Evolutionary conservation across 2,797 vertebrate species (phyloP), one percentile per base, ranked within the genome.

Genomic region (Anabas testudineus): DNA sequence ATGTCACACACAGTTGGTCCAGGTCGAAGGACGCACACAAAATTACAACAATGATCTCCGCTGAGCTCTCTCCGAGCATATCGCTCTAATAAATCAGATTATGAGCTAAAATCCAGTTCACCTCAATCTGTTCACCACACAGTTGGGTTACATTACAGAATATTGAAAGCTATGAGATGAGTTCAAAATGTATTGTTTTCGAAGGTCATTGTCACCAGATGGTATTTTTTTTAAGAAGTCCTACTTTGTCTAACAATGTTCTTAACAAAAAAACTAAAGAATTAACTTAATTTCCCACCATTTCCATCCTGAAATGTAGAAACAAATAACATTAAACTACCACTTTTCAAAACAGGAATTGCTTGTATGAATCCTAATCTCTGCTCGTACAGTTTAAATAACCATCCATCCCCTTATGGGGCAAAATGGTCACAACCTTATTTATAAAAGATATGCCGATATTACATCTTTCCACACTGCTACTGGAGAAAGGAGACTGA

Each of bases 41-140:
- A 64, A 74, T 71, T 61, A 81, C 32, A 73, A 42, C 47, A 41
- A 32, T 52, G 47, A 49, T 57, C 62, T 57, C 45, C 34, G 24
- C 43, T 53, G 67, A 57, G 36, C 75, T 68, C 70, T 43, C 41
- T 54, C 64, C 63, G 51, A 53, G 22, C 19, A 63, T 67, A 78
- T 80, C 76, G 45, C 54, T 76, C 55, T 61, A 66, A 83, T 80
- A 73, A 71, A 71, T 61, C 64, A 63, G 69, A 85, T 72, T 80
- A 87, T 49, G 60, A 52, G 24, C 41, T 37, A 62, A 48, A 78
- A 80, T 75, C 70, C 69, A 75, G n/a, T 24, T 81, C 79, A 74
- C 22, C 57, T 62, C 76, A 75, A 64, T 80, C 81, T 76, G 67
- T 56, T 73, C 0, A 0, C 60, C 58, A 52, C 45, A 30, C 1